Conservation (phyloP, 2,113 vertebrate species). For the Dasyornis broadbenti region DNA sequence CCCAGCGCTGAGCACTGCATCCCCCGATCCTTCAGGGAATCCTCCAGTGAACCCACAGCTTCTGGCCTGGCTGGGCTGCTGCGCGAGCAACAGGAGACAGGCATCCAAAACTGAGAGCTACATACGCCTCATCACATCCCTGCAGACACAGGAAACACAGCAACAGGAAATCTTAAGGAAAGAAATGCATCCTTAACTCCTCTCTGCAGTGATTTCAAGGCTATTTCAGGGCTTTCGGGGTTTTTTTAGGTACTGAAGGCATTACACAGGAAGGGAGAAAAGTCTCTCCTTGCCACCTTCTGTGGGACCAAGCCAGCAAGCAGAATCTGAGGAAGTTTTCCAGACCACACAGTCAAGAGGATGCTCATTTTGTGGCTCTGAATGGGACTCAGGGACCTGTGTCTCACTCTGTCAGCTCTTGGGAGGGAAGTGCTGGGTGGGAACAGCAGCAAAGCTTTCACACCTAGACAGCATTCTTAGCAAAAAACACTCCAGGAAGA, state of each 20-base stretch:
- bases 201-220: neutral
- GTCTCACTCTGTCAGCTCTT: constrained; percentile 22
- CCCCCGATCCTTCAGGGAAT: neutral
- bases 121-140: neutral
- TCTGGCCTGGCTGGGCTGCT: neutral
- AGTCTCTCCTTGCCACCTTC: neutral
- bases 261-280: neutral
- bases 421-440: neutral
- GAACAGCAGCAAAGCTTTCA: constrained; percentile 21
- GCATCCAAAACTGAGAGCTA: neutral
- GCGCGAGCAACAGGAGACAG: neutral
- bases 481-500: neutral
- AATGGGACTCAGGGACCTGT: neutral
- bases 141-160: neutral
- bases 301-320: neutral
- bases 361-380: constrained; percentile 15
- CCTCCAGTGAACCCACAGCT: neutral
- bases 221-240: neutral
- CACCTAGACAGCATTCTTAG: constrained; percentile 12
- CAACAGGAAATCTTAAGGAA: neutral
- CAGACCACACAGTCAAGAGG: neutral
- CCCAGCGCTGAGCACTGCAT: neutral
- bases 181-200: neutral
- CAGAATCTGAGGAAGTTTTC: neutral
- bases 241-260: neutral